Base-by-base conservation (phyloP, 1,140 invertebrate genomes). In the Leptinotarsa lineolata region DNA sequence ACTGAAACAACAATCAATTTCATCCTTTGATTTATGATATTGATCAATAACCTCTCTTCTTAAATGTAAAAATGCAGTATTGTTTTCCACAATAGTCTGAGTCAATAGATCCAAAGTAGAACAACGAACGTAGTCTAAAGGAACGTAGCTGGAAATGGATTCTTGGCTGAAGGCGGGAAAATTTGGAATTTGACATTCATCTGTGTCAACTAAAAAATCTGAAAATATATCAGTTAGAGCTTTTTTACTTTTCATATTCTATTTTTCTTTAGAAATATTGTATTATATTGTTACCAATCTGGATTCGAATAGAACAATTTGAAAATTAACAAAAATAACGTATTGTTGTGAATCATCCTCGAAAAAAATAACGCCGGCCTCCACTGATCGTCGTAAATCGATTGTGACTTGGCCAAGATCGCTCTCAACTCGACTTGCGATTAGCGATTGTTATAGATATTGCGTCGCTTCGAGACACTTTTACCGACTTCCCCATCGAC, bases 121-220 rank as follows among this genome's bases (percentile, higher is more conserved):
- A 78, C 92, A 93, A 0, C 84, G 72, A 44, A 90, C 85, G 54
- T 88, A 89, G 65, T 86, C 84, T 45, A 86, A 83, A 44, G 87
- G 85, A 58, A 86, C 86, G n/a, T 92, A 87, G 72, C 87, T 24
- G 85, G 81, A 70, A 72, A 84, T 86, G 21, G 21, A 88, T 20
- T 90, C 89, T 12, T 86, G 82, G 73, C 92, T 89, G 77, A 90
- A 87, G 0, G 92, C 91, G 80, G 93, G 87, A 60, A 92, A 84
- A 61, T 91, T 88, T 2, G 90, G 88, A 77, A 94, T 91, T 74
- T 88, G 87, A 77, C 93, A 94, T 69, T 87, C 87, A 2, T 88
- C 84, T 77, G 88, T 92, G 84, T 90, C 90, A 2, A 94, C 88
- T 67, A 93, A 81, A 79, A 39, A 71, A 20, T 61, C 69, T 71